Evolutionary conservation across 2,113 vertebrate genomes (phyloP).

Genomic region (Heterochromis multidens): DNA sequence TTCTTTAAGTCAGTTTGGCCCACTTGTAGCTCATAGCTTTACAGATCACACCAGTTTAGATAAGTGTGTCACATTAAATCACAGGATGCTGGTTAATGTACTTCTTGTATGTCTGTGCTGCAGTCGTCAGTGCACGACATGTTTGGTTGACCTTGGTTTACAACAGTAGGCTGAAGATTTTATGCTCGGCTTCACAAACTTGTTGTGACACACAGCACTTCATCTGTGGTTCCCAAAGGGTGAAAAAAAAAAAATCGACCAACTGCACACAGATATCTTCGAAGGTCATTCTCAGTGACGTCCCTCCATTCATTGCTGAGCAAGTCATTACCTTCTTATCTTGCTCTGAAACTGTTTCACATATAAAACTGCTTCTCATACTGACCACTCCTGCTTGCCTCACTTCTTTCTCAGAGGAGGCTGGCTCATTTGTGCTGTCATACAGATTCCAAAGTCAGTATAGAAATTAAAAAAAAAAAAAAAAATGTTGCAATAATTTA

Average conservation of each 20-base stretch:
- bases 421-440: not conserved
- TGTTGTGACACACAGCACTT: slow-evolving; percentile 46
- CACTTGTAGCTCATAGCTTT: not conserved
- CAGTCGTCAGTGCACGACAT: not conserved
- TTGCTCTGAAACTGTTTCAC: not conserved
- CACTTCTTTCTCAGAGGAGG: not conserved
- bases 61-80: not conserved
- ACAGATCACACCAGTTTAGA: not conserved
- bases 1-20: not conserved
- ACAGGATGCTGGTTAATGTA: not conserved
- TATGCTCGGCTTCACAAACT: slow-evolving; percentile 42
- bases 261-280: slow-evolving; percentile 5
- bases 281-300: not conserved
- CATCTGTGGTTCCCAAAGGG: slow-evolving; percentile 44
- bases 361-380: not conserved
- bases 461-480: not conserved
- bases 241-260: slow-evolving; percentile 5
- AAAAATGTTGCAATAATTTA: not conserved
- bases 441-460: not conserved
- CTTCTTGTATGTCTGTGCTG: not conserved
- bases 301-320: not conserved
- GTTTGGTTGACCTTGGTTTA: slow-evolving; percentile 41
- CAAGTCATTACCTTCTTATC: not conserved
- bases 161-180: slow-evolving; percentile 37
- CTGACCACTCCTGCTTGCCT: not conserved